These are phyloP conservation scores for Cerastis leucographa DNA, from an alignment of 2,888 invertebrate species.

Conservation along the genomic window DNA sequence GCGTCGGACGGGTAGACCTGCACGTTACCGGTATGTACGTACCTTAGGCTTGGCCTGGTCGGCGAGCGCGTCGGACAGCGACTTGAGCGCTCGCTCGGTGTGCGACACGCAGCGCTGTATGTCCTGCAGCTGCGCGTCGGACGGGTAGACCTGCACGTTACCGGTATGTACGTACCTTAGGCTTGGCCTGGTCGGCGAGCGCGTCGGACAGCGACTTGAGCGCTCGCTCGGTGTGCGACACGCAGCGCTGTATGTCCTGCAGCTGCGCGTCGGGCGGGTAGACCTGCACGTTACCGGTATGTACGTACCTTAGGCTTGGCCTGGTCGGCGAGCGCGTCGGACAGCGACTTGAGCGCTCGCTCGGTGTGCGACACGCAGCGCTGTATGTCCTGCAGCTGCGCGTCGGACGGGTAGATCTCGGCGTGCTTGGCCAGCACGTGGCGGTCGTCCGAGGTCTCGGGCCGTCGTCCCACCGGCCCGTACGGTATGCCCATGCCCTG, in stretches of 20 bases:
- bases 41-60: conserved; percentile 87
- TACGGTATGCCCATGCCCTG: conserved; percentile 77
- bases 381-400: conserved; percentile 96
- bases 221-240: no score
- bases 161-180: conserved; percentile 88
- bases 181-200: conserved; percentile 97
- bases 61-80: conserved; percentile 97
- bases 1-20: no score
- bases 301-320: conserved; percentile 78
- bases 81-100: conserved; percentile 97
- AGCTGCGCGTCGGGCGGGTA: no score
- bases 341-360: conserved; percentile 97
- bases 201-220: not conserved
- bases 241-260: no score
- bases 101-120: conserved; percentile 85
- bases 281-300: no score
- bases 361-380: conserved; percentile 98
- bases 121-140: no score
- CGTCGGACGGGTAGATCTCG: conserved; percentile 98
- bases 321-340: conserved; percentile 95
- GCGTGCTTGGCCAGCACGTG: conserved; percentile 98
- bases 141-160: no score
- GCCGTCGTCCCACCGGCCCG: conserved; percentile 92
- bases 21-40: no score
- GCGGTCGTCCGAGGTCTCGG: conserved; percentile 98